A percentile compares a stretch with the other conserved stretches of the same genome.
These are phyloP conservation scores for Drosophila bunnanda DNA, from an alignment of 2,888 invertebrate species.

Conservation along the genomic window DNA sequence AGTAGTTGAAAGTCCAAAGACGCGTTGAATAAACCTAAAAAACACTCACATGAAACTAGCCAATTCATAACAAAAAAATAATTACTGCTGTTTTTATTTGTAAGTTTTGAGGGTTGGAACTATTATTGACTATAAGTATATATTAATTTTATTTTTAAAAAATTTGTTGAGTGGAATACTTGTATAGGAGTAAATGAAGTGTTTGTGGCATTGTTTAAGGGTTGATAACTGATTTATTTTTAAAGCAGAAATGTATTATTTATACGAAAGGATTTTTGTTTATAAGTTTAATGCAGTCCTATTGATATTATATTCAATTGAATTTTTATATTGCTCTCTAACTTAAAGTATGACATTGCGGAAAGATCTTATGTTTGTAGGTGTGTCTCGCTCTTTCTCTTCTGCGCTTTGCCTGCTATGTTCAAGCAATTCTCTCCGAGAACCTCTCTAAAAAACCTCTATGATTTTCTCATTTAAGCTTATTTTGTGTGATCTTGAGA, in stretches of 20 bases:
- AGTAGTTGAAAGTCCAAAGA: constrained; percentile 51
- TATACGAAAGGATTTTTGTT: not conserved
- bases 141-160: not conserved
- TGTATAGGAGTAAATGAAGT: not conserved
- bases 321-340: not conserved
- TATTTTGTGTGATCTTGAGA: not conserved
- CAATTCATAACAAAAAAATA: constrained; percentile 36
- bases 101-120: not conserved
- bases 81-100: not conserved
- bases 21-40: constrained; percentile 50
- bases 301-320: not conserved
- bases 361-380: not conserved
- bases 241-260: not conserved
- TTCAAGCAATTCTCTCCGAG: not conserved
- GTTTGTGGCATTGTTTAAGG: not conserved
- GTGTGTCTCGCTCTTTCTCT: not conserved
- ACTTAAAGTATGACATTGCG: not conserved
- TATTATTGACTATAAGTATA: not conserved
- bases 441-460: not conserved
- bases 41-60: constrained; percentile 41
- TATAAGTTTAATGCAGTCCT: not conserved
- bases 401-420: not conserved
- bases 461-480: not conserved
- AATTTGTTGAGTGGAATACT: not conserved
- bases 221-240: not conserved